phyloP scores from a whole-genome alignment of 2,797 vertebrate species.

The Xiphophorus birchmanni region DNA sequence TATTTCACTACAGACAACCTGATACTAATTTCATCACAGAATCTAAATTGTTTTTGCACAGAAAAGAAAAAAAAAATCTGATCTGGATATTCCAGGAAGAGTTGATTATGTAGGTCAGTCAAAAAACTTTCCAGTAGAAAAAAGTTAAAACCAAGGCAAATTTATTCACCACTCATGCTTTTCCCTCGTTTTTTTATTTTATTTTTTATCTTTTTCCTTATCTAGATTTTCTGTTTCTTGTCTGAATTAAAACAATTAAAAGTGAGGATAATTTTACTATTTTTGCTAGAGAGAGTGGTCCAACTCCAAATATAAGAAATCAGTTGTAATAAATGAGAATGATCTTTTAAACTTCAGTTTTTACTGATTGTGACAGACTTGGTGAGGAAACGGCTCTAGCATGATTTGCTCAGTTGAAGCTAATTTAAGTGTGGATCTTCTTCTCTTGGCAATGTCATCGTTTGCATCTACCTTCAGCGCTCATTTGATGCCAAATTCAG shows the following conservation, averaged over 20 bases:
- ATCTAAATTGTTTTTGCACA: background rate
- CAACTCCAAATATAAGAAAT: background rate
- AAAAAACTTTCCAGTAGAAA: background rate
- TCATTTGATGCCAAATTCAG: conserved; percentile 52
- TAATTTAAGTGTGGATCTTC: conserved; percentile 49
- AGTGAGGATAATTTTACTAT: background rate
- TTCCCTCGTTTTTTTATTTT: background rate
- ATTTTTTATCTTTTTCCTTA: background rate
- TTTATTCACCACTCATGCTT: background rate
- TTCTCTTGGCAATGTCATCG: conserved; percentile 59
- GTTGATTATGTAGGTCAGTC: background rate
- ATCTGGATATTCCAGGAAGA: background rate
- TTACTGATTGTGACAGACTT: conserved; percentile 34
- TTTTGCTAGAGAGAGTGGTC: background rate
- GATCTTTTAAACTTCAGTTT: background rate
- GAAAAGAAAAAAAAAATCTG: background rate
- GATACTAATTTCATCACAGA: no score
- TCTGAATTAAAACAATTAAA: background rate
- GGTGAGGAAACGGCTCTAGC: conserved; percentile 37
- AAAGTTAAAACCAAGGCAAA: background rate
- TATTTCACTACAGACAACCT: no score
- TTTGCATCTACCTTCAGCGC: conserved; percentile 44
- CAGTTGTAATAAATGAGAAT: background rate
- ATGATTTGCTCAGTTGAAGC: conserved; percentile 56
- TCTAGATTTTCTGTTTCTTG: background rate